Conservation (phyloP, 2,888 invertebrate species). For the Standfussiana lucernea region DNA sequence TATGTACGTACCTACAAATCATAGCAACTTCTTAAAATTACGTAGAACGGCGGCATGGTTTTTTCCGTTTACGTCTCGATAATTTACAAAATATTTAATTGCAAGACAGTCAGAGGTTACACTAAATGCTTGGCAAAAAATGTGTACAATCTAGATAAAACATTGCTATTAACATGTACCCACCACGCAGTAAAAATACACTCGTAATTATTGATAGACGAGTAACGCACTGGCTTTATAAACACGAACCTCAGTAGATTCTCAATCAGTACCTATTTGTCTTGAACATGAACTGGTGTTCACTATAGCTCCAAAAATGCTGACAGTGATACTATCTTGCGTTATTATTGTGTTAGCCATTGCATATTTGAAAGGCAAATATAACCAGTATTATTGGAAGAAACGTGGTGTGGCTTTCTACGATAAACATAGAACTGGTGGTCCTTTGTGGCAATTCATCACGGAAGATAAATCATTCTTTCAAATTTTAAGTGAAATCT, state of each 20-base stretch:
- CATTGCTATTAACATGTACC: not conserved
- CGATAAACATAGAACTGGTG: conserved; percentile 70
- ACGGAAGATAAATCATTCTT: conserved; percentile 71
- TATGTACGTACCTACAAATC: too few species aligned
- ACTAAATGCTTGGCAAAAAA: not conserved
- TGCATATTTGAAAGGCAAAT: conserved; percentile 70
- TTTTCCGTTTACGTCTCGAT: not conserved
- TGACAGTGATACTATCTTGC: conserved; percentile 31
- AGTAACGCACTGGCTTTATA: conserved; percentile 16
- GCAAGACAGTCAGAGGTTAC: not conserved
- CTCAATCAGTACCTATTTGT: conserved; percentile 29
- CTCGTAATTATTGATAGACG: not conserved
- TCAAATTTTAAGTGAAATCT: conserved; percentile 73
- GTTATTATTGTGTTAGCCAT: conserved; percentile 51
- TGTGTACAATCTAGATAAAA: not conserved
- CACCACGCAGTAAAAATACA: conserved; percentile 2
- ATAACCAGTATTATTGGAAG: conserved; percentile 79
- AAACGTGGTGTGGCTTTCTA: conserved; percentile 77
- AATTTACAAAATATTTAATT: conserved; percentile 7
- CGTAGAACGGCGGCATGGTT: not conserved
- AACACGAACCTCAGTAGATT: not conserved
- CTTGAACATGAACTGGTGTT: conserved; percentile 2
- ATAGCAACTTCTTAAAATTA: not conserved
- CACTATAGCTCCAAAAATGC: conserved; percentile 42
- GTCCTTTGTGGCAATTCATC: conserved; percentile 75